Conservation (phyloP, 92 coral and sea anemone genomes). For the Nematostella vectensis region DNA sequence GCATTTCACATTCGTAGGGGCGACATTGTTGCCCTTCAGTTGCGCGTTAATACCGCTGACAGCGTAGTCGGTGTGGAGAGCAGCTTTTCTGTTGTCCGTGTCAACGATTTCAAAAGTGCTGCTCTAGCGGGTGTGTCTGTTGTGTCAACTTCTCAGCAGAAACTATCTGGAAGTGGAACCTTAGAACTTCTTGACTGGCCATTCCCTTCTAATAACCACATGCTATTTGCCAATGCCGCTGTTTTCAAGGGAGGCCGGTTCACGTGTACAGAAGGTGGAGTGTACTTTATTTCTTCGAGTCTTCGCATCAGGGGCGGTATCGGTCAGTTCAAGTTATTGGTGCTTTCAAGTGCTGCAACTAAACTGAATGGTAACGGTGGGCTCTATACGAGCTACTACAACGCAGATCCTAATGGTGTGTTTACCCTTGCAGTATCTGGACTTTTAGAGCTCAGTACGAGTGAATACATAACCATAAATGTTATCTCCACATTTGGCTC, state of each 20-base stretch:
- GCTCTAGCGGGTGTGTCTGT: conserved; percentile 34
- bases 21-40: conserved; percentile 18
- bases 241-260: conserved; percentile 36
- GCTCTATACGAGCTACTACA: conserved; percentile 26
- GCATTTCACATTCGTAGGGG: conserved; percentile 26
- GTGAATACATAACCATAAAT: conserved; percentile 28
- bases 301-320: conserved; percentile 26
- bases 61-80: conserved; percentile 13
- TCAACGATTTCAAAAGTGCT: conserved; percentile 23
- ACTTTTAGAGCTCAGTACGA: conserved; percentile 35
- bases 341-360: conserved; percentile 36
- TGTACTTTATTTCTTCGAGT: conserved; percentile 34
- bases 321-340: conserved; percentile 29
- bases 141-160: conserved; percentile 6
- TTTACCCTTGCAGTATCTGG: conserved; percentile 35
- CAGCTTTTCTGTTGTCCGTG: conserved; percentile 33
- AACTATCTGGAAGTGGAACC: conserved; percentile 43
- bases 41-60: background rate
- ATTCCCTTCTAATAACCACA: conserved; percentile 3
- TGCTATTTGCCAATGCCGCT: conserved; percentile 18
- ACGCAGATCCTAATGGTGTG: conserved; percentile 9
- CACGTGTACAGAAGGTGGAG: conserved; percentile 30
- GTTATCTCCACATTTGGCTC: conserved; percentile 15
- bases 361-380: conserved; percentile 45
- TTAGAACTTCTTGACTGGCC: conserved; percentile 33